Evolutionary conservation across 2,888 invertebrate genomes (phyloP).

Genomic region (Nomada flava): DNA sequence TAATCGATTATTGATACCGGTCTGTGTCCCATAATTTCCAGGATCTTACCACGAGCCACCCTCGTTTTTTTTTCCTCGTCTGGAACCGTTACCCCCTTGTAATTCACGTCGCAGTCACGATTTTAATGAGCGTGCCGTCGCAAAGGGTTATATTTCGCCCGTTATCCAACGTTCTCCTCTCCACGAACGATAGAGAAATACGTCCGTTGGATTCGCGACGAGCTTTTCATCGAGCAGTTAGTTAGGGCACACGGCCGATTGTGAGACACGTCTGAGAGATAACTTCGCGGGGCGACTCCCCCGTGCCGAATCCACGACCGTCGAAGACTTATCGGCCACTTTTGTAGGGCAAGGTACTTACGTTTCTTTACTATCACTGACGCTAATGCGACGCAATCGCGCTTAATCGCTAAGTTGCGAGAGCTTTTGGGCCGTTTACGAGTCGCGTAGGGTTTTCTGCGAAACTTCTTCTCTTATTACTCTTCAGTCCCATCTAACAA

Average conservation of each 20-base stretch:
- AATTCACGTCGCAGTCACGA: constrained; percentile 20
- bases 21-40: constrained; percentile 50
- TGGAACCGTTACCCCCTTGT: constrained; percentile 23
- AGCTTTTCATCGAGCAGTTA: constrained; percentile 84
- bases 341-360: constrained; percentile 49
- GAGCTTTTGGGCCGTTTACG: constrained; percentile 38
- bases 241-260: constrained; percentile 68
- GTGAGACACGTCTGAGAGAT: constrained; percentile 49
- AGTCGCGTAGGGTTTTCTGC: constrained; percentile 29
- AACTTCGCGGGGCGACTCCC: constrained; percentile 35
- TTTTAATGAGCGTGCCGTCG: constrained; percentile 39
- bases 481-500: too few species aligned
- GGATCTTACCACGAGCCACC: constrained; percentile 33
- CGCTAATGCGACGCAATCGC: constrained; percentile 51
- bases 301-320: constrained; percentile 46
- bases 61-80: not conserved
- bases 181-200: constrained; percentile 25
- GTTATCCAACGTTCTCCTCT: constrained; percentile 30
- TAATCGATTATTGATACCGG: constrained; percentile 61
- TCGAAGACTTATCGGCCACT: constrained; percentile 59
- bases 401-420: constrained; percentile 49
- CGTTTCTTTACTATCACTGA: constrained; percentile 18
- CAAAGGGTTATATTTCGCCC: constrained; percentile 48
- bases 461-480: too few species aligned
- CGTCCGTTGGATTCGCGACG: constrained; percentile 65